phyloP scores from a whole-genome alignment of 2,888 invertebrate genomes.

The Rhagonycha fulva region DNA sequence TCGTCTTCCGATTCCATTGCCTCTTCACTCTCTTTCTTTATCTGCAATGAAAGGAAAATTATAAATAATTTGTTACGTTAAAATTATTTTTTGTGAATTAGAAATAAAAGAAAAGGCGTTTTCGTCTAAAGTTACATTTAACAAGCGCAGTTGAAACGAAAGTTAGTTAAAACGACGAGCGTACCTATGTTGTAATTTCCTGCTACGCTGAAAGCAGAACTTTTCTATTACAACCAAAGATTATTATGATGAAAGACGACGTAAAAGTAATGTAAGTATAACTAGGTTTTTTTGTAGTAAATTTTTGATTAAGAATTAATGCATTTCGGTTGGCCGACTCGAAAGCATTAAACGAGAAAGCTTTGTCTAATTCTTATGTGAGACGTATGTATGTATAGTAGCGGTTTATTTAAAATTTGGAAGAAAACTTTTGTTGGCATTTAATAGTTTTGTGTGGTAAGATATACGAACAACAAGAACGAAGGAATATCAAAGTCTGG shows the following conservation, averaged over 20 bases:
- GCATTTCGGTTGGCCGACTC: neutral
- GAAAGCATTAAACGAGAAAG: neutral
- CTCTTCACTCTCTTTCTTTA: constrained; percentile 15
- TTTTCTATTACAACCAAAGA: constrained; percentile 16
- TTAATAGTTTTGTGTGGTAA: constrained; percentile 9
- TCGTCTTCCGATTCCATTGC: constrained; percentile 48
- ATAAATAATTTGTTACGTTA: neutral
- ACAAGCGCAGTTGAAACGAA: constrained; percentile 16
- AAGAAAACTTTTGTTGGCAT: neutral
- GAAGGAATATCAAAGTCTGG: constrained; percentile 37
- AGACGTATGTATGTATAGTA: neutral
- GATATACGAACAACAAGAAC: constrained; percentile 8
- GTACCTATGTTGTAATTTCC: constrained; percentile 12
- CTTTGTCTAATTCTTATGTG: neutral
- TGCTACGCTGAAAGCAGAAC: constrained; percentile 14
- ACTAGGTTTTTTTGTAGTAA: neutral
- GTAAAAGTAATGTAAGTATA: neutral
- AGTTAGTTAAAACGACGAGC: constrained; percentile 17
- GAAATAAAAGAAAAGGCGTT: neutral
- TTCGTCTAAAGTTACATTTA: constrained; percentile 4
- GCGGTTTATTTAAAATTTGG: constrained; percentile 12
- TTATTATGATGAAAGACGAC: constrained; percentile 9
- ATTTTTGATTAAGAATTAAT: constrained; percentile 12
- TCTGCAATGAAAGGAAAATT: constrained; percentile 31
- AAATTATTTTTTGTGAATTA: neutral